Percentiles rank a stretch among this genome's conserved stretches.
phyloP scores from a whole-genome alignment of 2,888 invertebrate genomes.

The Pteria penguin region DNA sequence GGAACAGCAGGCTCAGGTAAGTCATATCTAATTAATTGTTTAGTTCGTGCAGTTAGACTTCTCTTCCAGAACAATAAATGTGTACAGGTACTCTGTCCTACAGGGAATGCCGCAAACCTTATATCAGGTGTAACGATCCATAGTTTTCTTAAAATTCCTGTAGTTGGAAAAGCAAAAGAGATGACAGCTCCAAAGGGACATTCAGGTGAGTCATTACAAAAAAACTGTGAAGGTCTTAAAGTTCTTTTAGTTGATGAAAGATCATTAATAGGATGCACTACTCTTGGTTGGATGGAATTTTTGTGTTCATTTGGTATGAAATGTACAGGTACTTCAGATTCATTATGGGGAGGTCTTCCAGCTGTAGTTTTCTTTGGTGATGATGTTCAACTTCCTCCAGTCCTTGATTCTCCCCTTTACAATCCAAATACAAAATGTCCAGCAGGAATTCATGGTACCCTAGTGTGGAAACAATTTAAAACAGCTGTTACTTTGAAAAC shows the following conservation, averaged over 20 bases:
- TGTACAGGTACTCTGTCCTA: slow-evolving; percentile 42
- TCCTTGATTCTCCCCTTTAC: slow-evolving; percentile 51
- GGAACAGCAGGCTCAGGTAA: slow-evolving; percentile 46
- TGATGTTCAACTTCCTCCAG: slow-evolving; percentile 55
- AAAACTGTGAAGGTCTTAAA: slow-evolving; percentile 40
- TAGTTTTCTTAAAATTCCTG: slow-evolving; percentile 25
- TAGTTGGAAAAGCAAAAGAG: slow-evolving; percentile 10
- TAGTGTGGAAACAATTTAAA: slow-evolving; percentile 44
- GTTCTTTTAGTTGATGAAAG: slow-evolving; percentile 35
- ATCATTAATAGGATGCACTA: slow-evolving; percentile 43
- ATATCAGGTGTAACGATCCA: slow-evolving; percentile 20
- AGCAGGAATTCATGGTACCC: slow-evolving; percentile 43
- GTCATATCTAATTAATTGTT: slow-evolving; percentile 40
- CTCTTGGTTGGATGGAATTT: slow-evolving; percentile 48
- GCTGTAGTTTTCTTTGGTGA: slow-evolving; percentile 57
- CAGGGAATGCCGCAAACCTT: slow-evolving; percentile 34
- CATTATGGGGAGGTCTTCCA: slow-evolving; percentile 51
- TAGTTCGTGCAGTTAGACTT: slow-evolving; percentile 15
- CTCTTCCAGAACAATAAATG: slow-evolving; percentile 16
- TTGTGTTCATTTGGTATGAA: slow-evolving; percentile 33
- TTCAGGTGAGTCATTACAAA: slow-evolving; percentile 31
- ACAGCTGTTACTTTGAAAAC: slow-evolving; percentile 25
- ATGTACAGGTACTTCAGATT: slow-evolving; percentile 1
- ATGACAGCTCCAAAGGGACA: neutral
- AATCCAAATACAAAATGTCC: slow-evolving; percentile 5